phyloP scores from a whole-genome alignment of 2,888 invertebrate genomes.

The Caenorhabditis wallacei region DNA sequence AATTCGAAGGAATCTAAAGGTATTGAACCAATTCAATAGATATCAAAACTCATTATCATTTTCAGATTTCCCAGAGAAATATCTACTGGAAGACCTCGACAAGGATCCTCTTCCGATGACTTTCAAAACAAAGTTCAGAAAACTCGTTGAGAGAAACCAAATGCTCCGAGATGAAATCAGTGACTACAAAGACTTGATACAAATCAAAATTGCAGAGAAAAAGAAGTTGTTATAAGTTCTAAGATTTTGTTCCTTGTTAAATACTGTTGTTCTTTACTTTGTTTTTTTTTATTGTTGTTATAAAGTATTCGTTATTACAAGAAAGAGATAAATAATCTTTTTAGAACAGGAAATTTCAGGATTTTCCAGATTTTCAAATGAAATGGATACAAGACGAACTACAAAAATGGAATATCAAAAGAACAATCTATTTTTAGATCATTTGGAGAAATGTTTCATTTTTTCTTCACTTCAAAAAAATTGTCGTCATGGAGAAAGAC shows the following conservation, averaged over 20 bases:
- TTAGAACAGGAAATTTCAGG: too few relatives aligned
- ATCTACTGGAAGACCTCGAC: constrained; percentile 17
- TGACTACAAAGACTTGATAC: background rate
- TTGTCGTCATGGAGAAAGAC: constrained; percentile 31
- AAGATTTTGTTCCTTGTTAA: background rate
- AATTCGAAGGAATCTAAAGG: background rate
- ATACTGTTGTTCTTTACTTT: background rate
- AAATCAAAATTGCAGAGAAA: constrained; percentile 17
- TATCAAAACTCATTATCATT: background rate
- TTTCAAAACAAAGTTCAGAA: constrained; percentile 23
- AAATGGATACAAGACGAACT: too few relatives aligned
- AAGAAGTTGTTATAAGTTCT: background rate
- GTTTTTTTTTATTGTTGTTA: constrained; percentile 8
- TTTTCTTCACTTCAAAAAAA: background rate
- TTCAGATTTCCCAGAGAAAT: constrained; percentile 22
- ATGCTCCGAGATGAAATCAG: constrained; percentile 8
- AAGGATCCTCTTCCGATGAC: constrained; percentile 15
- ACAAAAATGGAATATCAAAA: too few relatives aligned
- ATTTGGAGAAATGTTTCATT: background rate
- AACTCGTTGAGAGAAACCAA: constrained; percentile 26
- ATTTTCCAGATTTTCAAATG: too few relatives aligned
- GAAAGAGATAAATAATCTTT: too few relatives aligned
- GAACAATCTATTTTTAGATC: too few relatives aligned
- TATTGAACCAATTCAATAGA: background rate
- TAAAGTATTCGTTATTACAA: too few relatives aligned